phyloP scores from a whole-genome alignment of 2,888 invertebrate species.

The Agapetus fuscipes region DNA sequence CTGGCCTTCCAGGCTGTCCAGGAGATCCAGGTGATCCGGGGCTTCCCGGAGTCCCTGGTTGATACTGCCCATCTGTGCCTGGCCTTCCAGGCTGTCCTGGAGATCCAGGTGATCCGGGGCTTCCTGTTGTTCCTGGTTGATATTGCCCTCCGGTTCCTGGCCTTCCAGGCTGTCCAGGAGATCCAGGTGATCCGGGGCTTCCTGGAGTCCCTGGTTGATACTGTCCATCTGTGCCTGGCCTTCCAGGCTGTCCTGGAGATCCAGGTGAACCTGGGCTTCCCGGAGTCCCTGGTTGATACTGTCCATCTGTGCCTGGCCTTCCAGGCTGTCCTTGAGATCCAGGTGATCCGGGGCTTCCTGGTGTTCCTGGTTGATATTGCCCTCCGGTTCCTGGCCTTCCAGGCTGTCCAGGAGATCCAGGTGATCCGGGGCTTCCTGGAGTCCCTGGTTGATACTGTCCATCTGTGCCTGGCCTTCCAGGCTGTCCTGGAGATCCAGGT shows the following conservation, averaged over 20 bases:
- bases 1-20: not conserved
- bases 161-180: no score
- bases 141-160: slow-evolving; percentile 7
- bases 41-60: slow-evolving; percentile 18
- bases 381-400: slow-evolving; percentile 21
- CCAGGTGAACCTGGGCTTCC: no score
- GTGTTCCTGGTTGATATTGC: slow-evolving; percentile 23
- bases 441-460: slow-evolving; percentile 22
- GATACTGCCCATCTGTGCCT: slow-evolving; percentile 24
- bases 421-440: slow-evolving; percentile 2
- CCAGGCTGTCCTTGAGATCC: slow-evolving; percentile 24
- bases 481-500: slow-evolving; percentile 31
- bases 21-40: slow-evolving; percentile 20
- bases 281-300: slow-evolving; percentile 25
- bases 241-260: no score
- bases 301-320: slow-evolving; percentile 23
- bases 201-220: no score
- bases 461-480: no score
- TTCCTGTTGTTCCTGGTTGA: slow-evolving; percentile 19
- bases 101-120: slow-evolving; percentile 30
- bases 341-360: slow-evolving; percentile 23
- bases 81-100: slow-evolving; percentile 37
- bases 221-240: no score
- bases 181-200: no score
- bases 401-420: slow-evolving; percentile 16